Evolutionary conservation across 2,888 invertebrate genomes (phyloP), one percentile per base, ranked within the genome.

Genomic region (Spilosoma lubricipeda): DNA sequence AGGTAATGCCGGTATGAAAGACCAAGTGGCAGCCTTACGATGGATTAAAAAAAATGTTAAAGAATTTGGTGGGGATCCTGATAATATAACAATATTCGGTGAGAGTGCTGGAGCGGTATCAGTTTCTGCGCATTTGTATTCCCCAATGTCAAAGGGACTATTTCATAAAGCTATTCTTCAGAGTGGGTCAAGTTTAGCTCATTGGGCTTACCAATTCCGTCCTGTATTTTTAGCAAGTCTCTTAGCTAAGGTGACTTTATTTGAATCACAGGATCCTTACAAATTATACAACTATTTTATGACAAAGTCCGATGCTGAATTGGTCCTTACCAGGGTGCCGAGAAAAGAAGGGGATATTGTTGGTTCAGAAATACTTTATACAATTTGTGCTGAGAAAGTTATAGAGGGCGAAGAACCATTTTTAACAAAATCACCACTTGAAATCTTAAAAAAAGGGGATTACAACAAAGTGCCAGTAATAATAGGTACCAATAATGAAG

Each of bases 91-190:
- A 0, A 78, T 94, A 68, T 93, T 94, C 76, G 95, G 95, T 0
- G 94, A 94, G 80, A 95, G 95, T 71, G 95, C 95, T 73, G 95
- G 95, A 1, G 91, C 87, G 0, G 86, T 90, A 0, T 91, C 95
- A 0, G 91, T 94, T 2, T 94, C 95, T 0, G 92, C 83, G 30
- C 94, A 93, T 30, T 67, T 93, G 3, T 77, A 94, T 1, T 94
- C 95, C 3, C 90, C 91, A 1, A 92, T 93, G 92, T 91, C 94
- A 0, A 92, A 88, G 80, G 94, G 93, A 0, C 83, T 94, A 0
- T 95, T 94, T 71, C 93, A 94, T 67, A 93, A 89, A 85, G 94
- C 91, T 3, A 94, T 95, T 18, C 80, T 90, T 39, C 92, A 94
- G 73, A 94, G 95, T 76, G 95, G 95, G 1, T 94, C 95, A 0